A percentile compares a stretch with the other conserved stretches of the same genome.
Evolutionary conservation across 1,140 invertebrate genomes (phyloP).

Genomic region (Phymastichus coffea): DNA sequence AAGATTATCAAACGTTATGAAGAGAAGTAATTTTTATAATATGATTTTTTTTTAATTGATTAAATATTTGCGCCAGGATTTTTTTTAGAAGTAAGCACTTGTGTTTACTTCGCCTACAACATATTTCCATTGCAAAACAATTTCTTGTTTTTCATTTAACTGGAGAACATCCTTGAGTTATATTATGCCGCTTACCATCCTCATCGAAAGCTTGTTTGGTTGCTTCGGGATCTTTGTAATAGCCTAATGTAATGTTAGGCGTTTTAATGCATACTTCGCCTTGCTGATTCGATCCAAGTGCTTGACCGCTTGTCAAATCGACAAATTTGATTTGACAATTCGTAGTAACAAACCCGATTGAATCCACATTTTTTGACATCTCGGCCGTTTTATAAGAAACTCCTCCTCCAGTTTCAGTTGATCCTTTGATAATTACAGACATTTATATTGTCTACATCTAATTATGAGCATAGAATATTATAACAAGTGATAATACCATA

Average conservation of each 20-base stretch:
- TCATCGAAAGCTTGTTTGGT: conserved; percentile 56
- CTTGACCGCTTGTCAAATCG: conserved; percentile 24
- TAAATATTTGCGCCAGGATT: too few relatives aligned
- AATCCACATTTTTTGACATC: background rate
- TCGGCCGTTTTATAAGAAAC: background rate
- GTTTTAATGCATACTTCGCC: conserved; percentile 48
- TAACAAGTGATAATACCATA: background rate
- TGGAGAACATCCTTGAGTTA: too few relatives aligned
- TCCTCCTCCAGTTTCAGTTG: conserved; percentile 15
- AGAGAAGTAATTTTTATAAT: too few relatives aligned
- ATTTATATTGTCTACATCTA: too few relatives aligned
- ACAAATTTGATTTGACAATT: conserved; percentile 29
- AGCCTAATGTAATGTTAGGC: conserved; percentile 45
- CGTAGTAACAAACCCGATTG: conserved; percentile 11
- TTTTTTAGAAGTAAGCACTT: too few relatives aligned
- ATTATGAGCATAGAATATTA: too few relatives aligned
- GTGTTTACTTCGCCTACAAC: too few relatives aligned
- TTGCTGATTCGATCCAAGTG: conserved; percentile 35
- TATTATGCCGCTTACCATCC: conserved; percentile 53
- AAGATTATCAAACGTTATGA: too few relatives aligned
- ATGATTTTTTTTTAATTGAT: too few relatives aligned
- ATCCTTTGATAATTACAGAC: conserved; percentile 16
- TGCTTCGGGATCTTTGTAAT: conserved; percentile 55
- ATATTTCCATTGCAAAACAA: too few relatives aligned
- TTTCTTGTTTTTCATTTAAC: too few relatives aligned